Percentiles rank a stretch among this genome's conserved stretches.
Evolutionary conservation across 2,888 invertebrate genomes (phyloP).

Genomic region (Eumacrocentrus americanus): DNA sequence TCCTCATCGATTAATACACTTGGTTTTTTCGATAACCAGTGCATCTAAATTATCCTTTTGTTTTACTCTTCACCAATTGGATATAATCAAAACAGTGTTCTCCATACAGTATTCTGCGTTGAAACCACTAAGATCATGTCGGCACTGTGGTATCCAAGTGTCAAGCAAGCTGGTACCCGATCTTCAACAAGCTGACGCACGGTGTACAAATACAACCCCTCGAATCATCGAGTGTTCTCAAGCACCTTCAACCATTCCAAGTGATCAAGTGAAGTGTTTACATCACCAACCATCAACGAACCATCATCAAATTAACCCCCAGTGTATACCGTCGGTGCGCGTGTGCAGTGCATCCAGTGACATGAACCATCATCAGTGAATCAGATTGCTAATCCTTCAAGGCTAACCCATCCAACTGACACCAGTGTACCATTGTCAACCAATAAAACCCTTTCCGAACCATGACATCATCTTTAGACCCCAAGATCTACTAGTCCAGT

Average conservation of each 20-base stretch:
- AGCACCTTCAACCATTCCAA: neutral
- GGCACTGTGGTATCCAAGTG: neutral
- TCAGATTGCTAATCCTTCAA: too few species aligned
- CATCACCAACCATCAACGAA: neutral
- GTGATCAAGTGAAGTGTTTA: slow-evolving; percentile 4
- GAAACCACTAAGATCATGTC: slow-evolving; percentile 11
- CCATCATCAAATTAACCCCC: neutral
- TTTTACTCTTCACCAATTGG: neutral
- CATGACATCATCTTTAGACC: too few species aligned
- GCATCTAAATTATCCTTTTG: neutral
- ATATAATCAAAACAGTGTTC: neutral
- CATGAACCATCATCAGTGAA: slow-evolving; percentile 14
- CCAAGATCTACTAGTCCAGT: too few species aligned
- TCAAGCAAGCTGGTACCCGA: neutral
- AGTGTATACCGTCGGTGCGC: slow-evolving; percentile 9
- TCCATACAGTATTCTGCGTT: neutral
- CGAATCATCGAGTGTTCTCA: neutral
- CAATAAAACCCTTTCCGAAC: too few species aligned
- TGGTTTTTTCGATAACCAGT: slow-evolving; percentile 1
- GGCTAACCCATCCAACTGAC: too few species aligned
- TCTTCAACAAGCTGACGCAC: slow-evolving; percentile 12
- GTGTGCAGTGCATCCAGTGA: slow-evolving; percentile 27
- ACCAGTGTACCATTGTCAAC: neutral
- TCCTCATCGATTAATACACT: neutral
- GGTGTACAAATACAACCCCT: neutral